These are phyloP conservation scores for Diplosoma virens DNA, from an alignment of 23 tunicate genomes.

Conservation along the genomic window DNA sequence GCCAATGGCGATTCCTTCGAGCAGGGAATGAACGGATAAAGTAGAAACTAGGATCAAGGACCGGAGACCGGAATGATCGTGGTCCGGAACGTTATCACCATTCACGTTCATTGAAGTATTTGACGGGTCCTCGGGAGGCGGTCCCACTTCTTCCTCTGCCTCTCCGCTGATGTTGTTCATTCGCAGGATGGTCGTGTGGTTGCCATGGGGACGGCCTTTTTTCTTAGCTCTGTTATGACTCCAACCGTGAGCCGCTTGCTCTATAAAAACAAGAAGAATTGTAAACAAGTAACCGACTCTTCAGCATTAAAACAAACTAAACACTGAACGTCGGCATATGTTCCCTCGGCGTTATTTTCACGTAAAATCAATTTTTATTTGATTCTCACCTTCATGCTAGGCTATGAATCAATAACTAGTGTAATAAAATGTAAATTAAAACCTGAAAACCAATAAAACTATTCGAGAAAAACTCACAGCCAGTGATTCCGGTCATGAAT, in stretches of 20 bases:
- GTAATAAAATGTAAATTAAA: too few species aligned
- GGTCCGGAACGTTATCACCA: neutral
- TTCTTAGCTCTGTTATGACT: constrained; percentile 37
- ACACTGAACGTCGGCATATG: too few species aligned
- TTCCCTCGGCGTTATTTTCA: too few species aligned
- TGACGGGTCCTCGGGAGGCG: neutral
- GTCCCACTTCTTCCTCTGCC: neutral
- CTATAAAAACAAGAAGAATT: too few species aligned
- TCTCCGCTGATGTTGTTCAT: neutral
- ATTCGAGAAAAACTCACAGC: too few species aligned
- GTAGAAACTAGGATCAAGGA: constrained; percentile 71
- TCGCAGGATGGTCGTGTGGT: neutral
- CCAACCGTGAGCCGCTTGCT: constrained; percentile 57
- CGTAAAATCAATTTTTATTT: too few species aligned
- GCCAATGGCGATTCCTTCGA: constrained; percentile 91
- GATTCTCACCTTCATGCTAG: too few species aligned
- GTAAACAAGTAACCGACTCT: too few species aligned
- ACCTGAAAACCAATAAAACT: too few species aligned
- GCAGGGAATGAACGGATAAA: constrained; percentile 63
- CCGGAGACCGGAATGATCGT: constrained; percentile 60
- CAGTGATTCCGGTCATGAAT: too few species aligned
- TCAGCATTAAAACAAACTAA: too few species aligned
- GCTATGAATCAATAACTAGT: too few species aligned
- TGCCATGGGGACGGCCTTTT: neutral
- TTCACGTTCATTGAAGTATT: neutral